These are phyloP conservation scores for Lithophane socia DNA, from an alignment of 2,888 invertebrate genomes.

Conservation along the genomic window DNA sequence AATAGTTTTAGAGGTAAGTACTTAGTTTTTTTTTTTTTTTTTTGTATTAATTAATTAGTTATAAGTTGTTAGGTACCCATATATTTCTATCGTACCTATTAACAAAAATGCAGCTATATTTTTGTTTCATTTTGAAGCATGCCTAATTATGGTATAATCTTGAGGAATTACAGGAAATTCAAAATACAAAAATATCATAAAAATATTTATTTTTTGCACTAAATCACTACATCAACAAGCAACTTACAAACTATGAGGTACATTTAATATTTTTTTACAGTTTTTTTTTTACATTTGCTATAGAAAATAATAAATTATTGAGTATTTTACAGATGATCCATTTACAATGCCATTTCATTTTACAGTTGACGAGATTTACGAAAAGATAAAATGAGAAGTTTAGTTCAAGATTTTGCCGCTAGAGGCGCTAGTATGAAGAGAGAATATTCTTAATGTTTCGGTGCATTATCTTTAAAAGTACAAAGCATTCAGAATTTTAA, in stretches of 20 bases:
- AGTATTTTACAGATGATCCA: conserved; percentile 71
- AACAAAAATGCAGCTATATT: too few relatives aligned
- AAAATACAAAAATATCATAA: conserved; percentile 37
- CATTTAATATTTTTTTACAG: conserved; percentile 65
- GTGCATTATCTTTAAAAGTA: too few relatives aligned
- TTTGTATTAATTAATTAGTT: too few relatives aligned
- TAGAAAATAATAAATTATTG: conserved; percentile 71
- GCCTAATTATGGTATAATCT: too few relatives aligned
- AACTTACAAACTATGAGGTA: conserved; percentile 66
- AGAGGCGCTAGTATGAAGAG: conserved; percentile 2
- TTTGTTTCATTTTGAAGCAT: too few relatives aligned
- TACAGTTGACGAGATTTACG: not conserved
- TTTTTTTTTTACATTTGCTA: conserved; percentile 75
- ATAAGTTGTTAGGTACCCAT: too few relatives aligned
- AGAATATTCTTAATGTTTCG: not conserved
- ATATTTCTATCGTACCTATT: too few relatives aligned
- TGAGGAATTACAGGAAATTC: not conserved
- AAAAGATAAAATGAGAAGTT: conserved; percentile 40
- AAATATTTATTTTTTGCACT: conserved; percentile 64
- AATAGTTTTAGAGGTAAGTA: too few relatives aligned
- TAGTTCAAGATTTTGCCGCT: conserved; percentile 23
- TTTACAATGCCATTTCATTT: conserved; percentile 57
- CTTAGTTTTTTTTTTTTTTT: too few relatives aligned
- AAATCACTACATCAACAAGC: conserved; percentile 67
- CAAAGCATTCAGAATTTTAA: not conserved